phyloP scores from a whole-genome alignment of 2,113 vertebrate genomes.

The Entomyzon cyanotis region DNA sequence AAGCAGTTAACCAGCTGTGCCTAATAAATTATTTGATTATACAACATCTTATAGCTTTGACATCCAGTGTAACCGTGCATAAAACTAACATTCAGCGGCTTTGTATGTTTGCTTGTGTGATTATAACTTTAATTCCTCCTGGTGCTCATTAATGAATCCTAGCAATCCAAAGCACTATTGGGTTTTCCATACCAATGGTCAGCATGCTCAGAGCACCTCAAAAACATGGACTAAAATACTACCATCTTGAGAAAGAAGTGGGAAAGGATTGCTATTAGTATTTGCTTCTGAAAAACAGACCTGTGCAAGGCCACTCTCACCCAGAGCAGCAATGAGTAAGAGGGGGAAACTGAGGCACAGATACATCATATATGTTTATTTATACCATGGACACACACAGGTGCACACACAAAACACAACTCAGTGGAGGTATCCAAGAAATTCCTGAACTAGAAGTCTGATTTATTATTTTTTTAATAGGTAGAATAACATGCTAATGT shows the following conservation, averaged over 20 bases:
- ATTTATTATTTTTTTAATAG: background rate
- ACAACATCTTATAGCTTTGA: conserved; percentile 42
- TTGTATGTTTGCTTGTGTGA: background rate
- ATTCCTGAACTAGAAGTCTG: background rate
- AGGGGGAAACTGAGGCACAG: background rate
- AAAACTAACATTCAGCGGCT: conserved; percentile 28
- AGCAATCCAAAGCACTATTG: background rate
- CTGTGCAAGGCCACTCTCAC: background rate
- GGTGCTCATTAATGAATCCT: background rate
- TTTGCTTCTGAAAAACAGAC: background rate
- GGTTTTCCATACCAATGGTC: background rate
- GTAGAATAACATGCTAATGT: background rate
- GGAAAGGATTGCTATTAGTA: background rate
- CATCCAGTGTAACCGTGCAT: conserved; percentile 36
- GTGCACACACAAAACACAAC: background rate
- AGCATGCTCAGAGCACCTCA: background rate
- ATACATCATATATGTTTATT: rapidly evolving
- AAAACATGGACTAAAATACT: background rate
- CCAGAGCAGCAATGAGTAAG: background rate
- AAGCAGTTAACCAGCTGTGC: conserved; percentile 72
- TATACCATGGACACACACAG: background rate
- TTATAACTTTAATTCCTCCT: conserved; percentile 6
- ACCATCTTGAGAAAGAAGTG: background rate
- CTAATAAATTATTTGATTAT: conserved; percentile 79
- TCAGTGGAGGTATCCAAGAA: background rate